phyloP scores from a whole-genome alignment of 2,797 vertebrate genomes.

The Dendrocincla tyrannina region DNA sequence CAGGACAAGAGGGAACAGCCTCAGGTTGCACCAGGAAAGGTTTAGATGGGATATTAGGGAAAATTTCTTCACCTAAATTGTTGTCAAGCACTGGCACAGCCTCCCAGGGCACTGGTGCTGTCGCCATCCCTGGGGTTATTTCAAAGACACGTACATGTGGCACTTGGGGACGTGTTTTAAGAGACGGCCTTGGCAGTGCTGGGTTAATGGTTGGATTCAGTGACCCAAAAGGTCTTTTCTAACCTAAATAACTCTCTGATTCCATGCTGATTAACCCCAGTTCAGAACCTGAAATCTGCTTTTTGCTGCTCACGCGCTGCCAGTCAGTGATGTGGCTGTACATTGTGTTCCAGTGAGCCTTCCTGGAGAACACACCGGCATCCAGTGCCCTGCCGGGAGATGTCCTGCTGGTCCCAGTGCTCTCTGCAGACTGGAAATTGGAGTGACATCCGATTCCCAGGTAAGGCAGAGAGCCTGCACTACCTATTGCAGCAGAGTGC shows the following conservation, averaged over 20 bases:
- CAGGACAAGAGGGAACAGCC: not conserved
- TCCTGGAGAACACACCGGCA: rapidly evolving
- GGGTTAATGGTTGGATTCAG: not conserved
- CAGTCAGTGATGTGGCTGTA: not conserved
- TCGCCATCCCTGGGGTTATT: not conserved
- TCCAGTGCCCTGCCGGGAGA: rapidly evolving
- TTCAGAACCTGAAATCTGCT: rapidly evolving
- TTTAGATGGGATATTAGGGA: not conserved
- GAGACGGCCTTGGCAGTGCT: not conserved
- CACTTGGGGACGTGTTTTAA: rapidly evolving
- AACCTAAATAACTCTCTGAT: rapidly evolving
- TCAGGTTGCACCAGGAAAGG: not conserved
- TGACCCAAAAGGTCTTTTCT: not conserved
- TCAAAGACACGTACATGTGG: rapidly evolving
- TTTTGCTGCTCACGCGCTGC: rapidly evolving
- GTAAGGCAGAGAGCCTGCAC: rapidly evolving
- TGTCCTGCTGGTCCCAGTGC: not conserved
- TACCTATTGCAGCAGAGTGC: not conserved
- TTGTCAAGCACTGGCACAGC: not conserved
- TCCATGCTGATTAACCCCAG: rapidly evolving
- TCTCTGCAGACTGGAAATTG: not conserved
- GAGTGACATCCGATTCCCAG: not conserved
- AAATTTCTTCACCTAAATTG: rapidly evolving
- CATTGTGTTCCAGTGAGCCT: rapidly evolving
- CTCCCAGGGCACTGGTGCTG: not conserved